Evolutionary conservation across 92 coral and sea anemone genomes (phyloP), one percentile per base, ranked within the genome.

Genomic region (Ricordea florida): DNA sequence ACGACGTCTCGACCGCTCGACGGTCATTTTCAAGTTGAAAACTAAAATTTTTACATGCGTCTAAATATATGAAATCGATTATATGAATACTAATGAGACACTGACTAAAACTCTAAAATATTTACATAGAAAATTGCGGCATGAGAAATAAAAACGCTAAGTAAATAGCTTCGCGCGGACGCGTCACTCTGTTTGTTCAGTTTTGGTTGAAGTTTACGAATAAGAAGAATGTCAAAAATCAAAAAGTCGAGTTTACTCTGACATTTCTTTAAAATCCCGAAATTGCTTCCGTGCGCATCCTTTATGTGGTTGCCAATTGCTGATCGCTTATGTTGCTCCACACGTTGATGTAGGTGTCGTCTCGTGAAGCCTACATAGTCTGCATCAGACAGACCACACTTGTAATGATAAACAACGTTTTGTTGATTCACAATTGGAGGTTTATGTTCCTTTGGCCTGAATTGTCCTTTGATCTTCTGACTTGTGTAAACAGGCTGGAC

Each of bases 341-440:
- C 40, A 21, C 66, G 56, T 58, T 52, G 65, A 33, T 69, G 77
- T 4, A 62, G 52, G 53, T 76, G 83, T 43, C 70, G 69, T 48
- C 78, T 42, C 15, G 55, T 77, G 48, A 26, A 82, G 10, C 87
- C 76, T 60, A 82, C 69, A 81, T 82, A 81, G 60, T 64, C 73
- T 20, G 66, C 74, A 16, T 76, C 73, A 23, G 48, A 62, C 73
- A 37, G 72, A 51, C 46, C 72, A 72, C 71, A 74, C 27, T 52
- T 23, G 33, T 48, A 69, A 31, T 59, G 22, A 42, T 80, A 80
- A 10, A 62, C 80, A 49, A 80, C 57, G 42, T 80, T 60, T 63
- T 70, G 80, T 26, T 68, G 74, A n/a, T n/a, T n/a, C n/a, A n/a
- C 37, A 7, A 69, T 37, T 13, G 86, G 56, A 2, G 72, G 41